phyloP scores from a whole-genome alignment of 2,797 vertebrate genomes.

The Rhinogobio ventralis region DNA sequence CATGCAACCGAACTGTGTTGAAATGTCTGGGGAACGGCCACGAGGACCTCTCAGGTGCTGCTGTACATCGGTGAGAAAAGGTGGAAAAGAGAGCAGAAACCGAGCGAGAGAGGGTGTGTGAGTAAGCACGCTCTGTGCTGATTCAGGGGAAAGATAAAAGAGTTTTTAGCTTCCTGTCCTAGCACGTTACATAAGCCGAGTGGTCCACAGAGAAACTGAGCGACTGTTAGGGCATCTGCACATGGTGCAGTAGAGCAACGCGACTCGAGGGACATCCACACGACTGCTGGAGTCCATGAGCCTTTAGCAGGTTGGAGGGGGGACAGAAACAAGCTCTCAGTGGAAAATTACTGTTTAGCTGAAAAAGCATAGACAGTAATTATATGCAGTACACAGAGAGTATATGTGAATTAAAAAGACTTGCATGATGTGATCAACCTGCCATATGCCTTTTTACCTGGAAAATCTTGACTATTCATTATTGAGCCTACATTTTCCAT shows the following conservation, averaged over 20 bases:
- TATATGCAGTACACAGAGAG: conserved; percentile 6
- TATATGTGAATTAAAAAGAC: not conserved
- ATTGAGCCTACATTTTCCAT: not conserved
- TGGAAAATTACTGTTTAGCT: conserved; percentile 33
- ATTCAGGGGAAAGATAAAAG: conserved; percentile 45
- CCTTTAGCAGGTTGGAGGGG: conserved; percentile 32
- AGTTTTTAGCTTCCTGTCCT: conserved; percentile 45
- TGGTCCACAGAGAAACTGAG: conserved; percentile 25
- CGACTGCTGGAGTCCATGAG: conserved; percentile 16
- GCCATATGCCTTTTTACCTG: not conserved
- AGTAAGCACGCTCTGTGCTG: conserved; percentile 18
- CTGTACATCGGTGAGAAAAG: conserved; percentile 31
- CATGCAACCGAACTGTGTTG: not conserved
- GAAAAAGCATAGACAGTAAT: not conserved
- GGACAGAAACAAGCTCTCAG: conserved; percentile 26
- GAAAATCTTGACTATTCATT: not conserved
- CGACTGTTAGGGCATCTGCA: conserved; percentile 41
- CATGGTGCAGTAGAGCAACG: conserved; percentile 39
- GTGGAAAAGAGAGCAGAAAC: conserved; percentile 26
- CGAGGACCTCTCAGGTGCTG: conserved; percentile 26
- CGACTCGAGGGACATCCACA: conserved; percentile 13
- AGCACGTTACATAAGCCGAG: conserved; percentile 51
- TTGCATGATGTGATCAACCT: not conserved
- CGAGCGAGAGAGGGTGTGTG: not conserved
- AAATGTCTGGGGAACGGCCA: not conserved